Base-by-base conservation (phyloP, 2,113 vertebrate species). In the Agapornis roseicollis region DNA sequence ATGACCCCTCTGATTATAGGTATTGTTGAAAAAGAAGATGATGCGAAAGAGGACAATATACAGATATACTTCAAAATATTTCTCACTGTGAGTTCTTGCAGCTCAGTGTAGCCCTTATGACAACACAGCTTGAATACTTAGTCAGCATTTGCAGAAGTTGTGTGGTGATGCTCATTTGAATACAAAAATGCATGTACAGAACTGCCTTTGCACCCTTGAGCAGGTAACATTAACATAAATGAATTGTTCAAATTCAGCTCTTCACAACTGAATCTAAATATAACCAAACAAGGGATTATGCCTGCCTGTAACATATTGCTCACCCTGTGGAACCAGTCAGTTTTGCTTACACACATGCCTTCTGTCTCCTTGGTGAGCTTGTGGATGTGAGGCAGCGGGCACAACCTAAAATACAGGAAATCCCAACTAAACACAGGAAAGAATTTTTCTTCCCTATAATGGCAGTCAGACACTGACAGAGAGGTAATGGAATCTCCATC, bases 231-330 rank as follows among this genome's bases (percentile, higher is more conserved):
- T 71, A 92, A 47, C 77, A 65, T 29, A 66, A 80, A 92, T 22
- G 24, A 91, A 81, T 89, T 81, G 88, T 83, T 96, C 94, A 64
- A 39, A 88, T 94, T 93, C 95, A 90, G 88, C 96, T 97, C 69
- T 85, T 72, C 63, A 65, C 88, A 92, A 53, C 88, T 89, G 93
- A 82, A 41, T 42, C 64, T 71, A 27, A 70, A 78, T 76, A 10
- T 87, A 88, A 81, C 66, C 87, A 83, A 94, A 93, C 71, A 85
- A 35, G 16, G 90, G 94, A 93, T 85, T 80, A 39, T 11, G 76
- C 88, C 88, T 94, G 89, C 87, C 92, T 88, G 89, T 22, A 19
- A 76, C 61, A 90, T 77, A 58, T 80, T 80, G 35, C 60, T 90
- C 77, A 33, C 70, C 73, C 18, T 3, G 3, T 22, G 52, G 50